Conservation (phyloP, 2,888 invertebrate genomes). For the Arrhopalites spinosus region DNA sequence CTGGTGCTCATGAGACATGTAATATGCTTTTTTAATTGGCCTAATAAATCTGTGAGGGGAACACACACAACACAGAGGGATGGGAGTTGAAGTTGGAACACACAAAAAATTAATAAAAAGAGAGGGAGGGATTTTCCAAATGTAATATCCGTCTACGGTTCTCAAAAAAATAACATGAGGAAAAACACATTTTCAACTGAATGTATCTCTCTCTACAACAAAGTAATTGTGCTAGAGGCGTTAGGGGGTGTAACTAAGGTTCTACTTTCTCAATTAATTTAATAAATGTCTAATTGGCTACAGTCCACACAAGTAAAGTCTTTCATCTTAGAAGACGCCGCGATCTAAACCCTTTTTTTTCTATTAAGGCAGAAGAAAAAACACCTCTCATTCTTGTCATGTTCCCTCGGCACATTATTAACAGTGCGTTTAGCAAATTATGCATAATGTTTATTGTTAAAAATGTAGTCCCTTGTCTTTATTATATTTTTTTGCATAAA, state of each 20-base stretch:
- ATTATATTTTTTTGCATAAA: too few relatives aligned
- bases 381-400: not conserved
- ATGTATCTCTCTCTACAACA: too few relatives aligned
- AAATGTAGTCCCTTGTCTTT: too few relatives aligned
- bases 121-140: conserved; percentile 21
- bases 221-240: conserved; percentile 11
- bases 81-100: conserved; percentile 13
- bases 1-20: conserved; percentile 14
- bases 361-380: not conserved
- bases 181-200: too few relatives aligned
- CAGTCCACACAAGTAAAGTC: not conserved
- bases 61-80: too few relatives aligned
- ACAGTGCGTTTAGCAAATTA: conserved; percentile 9
- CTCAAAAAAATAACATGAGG: too few relatives aligned
- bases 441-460: conserved; percentile 3
- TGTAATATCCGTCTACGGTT: conserved; percentile 13
- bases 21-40: conserved; percentile 29
- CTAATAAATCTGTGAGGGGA: conserved; percentile 32
- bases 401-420: not conserved
- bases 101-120: conserved; percentile 26
- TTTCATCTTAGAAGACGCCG: conserved; percentile 13
- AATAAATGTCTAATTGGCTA: conserved; percentile 36
- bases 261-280: conserved; percentile 37
- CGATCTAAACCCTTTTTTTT: not conserved
- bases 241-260: conserved; percentile 21